These are phyloP conservation scores for Calephelis nemesis DNA, from an alignment of 1,140 invertebrate genomes.

Conservation along the genomic window DNA sequence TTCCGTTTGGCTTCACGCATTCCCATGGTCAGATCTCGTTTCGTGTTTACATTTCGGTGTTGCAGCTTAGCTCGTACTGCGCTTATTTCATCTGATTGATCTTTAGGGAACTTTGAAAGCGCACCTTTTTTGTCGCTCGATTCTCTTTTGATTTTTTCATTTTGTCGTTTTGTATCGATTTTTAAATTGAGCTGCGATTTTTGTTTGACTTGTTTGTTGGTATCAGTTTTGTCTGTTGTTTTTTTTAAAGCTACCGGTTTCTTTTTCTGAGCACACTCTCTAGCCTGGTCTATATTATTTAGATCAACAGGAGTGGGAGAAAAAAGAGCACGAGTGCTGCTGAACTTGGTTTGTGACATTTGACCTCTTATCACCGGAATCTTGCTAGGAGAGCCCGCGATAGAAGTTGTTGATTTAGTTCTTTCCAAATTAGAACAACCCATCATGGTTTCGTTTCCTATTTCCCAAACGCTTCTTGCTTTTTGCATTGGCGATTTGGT, in stretches of 20 bases:
- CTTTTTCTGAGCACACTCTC: slow-evolving; percentile 78
- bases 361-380: slow-evolving; percentile 80
- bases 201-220: slow-evolving; percentile 64
- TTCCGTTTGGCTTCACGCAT: slow-evolving; percentile 52
- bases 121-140: slow-evolving; percentile 57
- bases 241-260: slow-evolving; percentile 56
- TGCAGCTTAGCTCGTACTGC: slow-evolving; percentile 72
- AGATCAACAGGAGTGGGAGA: slow-evolving; percentile 80
- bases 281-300: slow-evolving; percentile 75
- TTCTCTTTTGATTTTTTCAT: slow-evolving; percentile 68
- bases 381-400: slow-evolving; percentile 79
- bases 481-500: slow-evolving; percentile 76
- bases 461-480: slow-evolving; percentile 80
- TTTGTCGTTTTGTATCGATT: slow-evolving; percentile 55
- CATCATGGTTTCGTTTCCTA: slow-evolving; percentile 65
- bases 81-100: slow-evolving; percentile 75
- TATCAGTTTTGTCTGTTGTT: slow-evolving; percentile 55
- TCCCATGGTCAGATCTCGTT: slow-evolving; percentile 52
- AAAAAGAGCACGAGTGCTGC: slow-evolving; percentile 74
- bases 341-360: slow-evolving; percentile 71
- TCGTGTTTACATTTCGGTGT: slow-evolving; percentile 70
- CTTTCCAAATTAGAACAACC: slow-evolving; percentile 60
- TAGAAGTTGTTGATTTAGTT: slow-evolving; percentile 77
- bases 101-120: slow-evolving; percentile 58
- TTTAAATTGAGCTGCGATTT: slow-evolving; percentile 67